These are phyloP conservation scores for Melanchra persicariae DNA, from an alignment of 2,888 invertebrate genomes.

Conservation along the genomic window DNA sequence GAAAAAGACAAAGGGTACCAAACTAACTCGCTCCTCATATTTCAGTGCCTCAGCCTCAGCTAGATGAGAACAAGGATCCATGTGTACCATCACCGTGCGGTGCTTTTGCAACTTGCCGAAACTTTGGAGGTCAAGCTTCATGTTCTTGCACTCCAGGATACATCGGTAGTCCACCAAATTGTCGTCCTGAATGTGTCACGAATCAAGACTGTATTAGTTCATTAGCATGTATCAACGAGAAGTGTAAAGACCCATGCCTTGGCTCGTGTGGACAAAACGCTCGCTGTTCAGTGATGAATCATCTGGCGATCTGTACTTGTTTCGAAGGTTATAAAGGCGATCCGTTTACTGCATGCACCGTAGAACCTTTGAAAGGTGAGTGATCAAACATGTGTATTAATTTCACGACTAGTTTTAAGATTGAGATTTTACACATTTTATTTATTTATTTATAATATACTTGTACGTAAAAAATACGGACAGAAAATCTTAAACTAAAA, in stretches of 20 bases:
- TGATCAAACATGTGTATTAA: constrained; percentile 15
- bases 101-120: constrained; percentile 91
- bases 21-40: constrained; percentile 38
- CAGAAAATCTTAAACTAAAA: too few relatives aligned
- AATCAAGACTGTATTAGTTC: constrained; percentile 93
- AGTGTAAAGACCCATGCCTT: constrained; percentile 92
- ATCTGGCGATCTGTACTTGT: constrained; percentile 92
- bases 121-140: constrained; percentile 89
- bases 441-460: too few relatives aligned
- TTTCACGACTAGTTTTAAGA: not conserved
- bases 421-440: not conserved
- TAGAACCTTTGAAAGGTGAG: constrained; percentile 81
- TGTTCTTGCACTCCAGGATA: constrained; percentile 91
- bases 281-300: constrained; percentile 91
- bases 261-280: constrained; percentile 92
- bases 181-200: constrained; percentile 92
- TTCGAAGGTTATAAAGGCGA: constrained; percentile 91
- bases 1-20: not conserved
- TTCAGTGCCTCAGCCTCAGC: constrained; percentile 79
- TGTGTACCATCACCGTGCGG: constrained; percentile 93
- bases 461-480: too few relatives aligned
- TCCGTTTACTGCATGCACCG: constrained; percentile 89
- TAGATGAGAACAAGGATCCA: constrained; percentile 89
- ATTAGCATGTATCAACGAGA: constrained; percentile 92
- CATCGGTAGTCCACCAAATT: constrained; percentile 92